These are phyloP conservation scores for Melospiza georgiana DNA, from an alignment of 2,113 vertebrate genomes.

Conservation along the genomic window DNA sequence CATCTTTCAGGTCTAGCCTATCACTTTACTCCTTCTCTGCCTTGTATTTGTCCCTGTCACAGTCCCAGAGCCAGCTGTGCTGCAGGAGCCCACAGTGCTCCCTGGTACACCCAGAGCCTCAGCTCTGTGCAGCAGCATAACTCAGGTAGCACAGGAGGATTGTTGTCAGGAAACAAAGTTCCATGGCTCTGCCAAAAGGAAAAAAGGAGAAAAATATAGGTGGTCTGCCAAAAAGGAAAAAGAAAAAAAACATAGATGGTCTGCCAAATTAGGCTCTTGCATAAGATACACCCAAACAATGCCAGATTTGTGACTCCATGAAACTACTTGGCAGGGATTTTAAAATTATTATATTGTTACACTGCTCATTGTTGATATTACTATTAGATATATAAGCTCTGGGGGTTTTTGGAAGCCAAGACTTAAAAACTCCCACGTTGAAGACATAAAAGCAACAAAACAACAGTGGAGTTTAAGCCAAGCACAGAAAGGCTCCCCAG, in stretches of 20 bases:
- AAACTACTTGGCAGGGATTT: background rate
- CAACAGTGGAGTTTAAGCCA: background rate
- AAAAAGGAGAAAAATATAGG: background rate
- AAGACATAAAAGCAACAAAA: background rate
- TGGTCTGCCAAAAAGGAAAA: background rate
- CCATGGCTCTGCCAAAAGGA: background rate
- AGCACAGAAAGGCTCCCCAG: background rate
- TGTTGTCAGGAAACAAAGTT: background rate
- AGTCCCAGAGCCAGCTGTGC: background rate
- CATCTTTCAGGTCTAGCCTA: background rate
- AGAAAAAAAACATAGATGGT: background rate
- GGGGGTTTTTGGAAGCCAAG: background rate
- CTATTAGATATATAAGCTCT: background rate
- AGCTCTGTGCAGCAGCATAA: background rate
- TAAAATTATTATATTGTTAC: background rate
- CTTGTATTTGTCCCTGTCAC: background rate
- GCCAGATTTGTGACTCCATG: background rate
- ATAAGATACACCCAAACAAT: background rate
- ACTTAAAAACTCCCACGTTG: background rate
- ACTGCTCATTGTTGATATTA: background rate
- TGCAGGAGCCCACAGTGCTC: background rate
- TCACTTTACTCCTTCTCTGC: background rate
- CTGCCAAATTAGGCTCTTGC: slow-evolving; percentile 27
- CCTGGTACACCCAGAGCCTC: background rate
- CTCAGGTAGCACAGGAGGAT: background rate